phyloP scores from a whole-genome alignment of 35 echinoderm and acorn worm genomes.

The Acanthaster planci region DNA sequence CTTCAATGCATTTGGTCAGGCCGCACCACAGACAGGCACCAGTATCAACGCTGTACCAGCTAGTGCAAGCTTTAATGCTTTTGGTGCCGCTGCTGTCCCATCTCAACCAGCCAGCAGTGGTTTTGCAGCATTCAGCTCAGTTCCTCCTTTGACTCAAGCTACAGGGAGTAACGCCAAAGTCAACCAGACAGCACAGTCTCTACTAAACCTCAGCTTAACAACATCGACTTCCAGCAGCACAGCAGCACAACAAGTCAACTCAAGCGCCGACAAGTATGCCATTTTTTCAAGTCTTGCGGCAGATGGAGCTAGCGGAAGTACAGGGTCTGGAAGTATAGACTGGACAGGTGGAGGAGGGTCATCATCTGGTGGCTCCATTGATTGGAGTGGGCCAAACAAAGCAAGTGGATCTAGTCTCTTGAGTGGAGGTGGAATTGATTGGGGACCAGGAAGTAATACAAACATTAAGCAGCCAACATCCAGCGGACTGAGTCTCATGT shows the following conservation, averaged over 20 bases:
- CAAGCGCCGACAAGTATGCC: neutral
- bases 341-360: neutral
- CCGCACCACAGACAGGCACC: neutral
- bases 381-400: neutral
- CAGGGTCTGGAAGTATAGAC: neutral
- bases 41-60: neutral
- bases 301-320: neutral
- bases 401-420: neutral
- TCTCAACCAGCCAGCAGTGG: neutral
- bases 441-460: slow-evolving; percentile 15
- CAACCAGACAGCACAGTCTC: neutral
- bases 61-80: slow-evolving; percentile 1
- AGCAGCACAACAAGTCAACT: neutral
- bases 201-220: neutral
- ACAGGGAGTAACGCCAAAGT: neutral
- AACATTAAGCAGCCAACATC: slow-evolving; percentile 5
- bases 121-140: neutral
- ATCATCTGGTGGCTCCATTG: neutral
- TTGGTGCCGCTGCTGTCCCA: neutral
- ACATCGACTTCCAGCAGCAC: neutral
- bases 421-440: neutral
- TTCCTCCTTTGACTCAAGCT: neutral
- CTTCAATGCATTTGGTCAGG: neutral
- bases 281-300: neutral
- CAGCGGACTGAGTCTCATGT: neutral